A percentile compares a stretch with the other conserved stretches of the same genome.
These are phyloP conservation scores for Rhea americana DNA, from an alignment of 2,113 vertebrate species.

Conservation along the genomic window DNA sequence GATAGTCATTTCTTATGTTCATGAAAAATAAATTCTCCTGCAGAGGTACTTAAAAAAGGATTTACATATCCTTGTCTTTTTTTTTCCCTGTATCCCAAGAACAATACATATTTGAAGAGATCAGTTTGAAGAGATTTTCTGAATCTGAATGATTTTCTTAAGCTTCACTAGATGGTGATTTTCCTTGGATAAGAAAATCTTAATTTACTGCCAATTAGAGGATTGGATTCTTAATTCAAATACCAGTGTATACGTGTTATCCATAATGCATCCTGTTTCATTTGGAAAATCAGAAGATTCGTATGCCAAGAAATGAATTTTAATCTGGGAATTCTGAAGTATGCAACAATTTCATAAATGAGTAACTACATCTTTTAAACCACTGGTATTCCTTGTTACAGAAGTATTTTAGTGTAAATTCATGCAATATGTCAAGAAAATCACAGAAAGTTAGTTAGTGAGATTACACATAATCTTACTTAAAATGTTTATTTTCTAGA, in stretches of 20 bases:
- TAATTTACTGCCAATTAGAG: not conserved
- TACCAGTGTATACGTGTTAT: rapidly evolving
- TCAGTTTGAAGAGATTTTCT: not conserved
- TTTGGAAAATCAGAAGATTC: not conserved
- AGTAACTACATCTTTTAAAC: not conserved
- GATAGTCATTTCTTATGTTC: not conserved
- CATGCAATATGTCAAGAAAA: not conserved
- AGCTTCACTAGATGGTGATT: not conserved
- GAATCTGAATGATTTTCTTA: not conserved
- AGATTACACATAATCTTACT: not conserved
- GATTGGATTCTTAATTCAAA: not conserved
- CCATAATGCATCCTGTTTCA: not conserved
- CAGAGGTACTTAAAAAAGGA: not conserved
- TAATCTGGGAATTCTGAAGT: not conserved
- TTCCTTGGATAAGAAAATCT: not conserved
- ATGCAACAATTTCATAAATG: not conserved
- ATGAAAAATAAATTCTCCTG: not conserved
- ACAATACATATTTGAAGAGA: not conserved
- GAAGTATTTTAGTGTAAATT: not conserved
- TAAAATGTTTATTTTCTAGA: not conserved
- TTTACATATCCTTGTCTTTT: not conserved
- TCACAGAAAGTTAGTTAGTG: not conserved
- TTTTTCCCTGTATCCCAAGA: not conserved
- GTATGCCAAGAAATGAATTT: not conserved
- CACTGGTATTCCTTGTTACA: not conserved